A percentile compares a stretch with the other conserved stretches of the same genome.
Evolutionary conservation across 2,888 invertebrate genomes (phyloP).

Genomic region (Agrochola litura): DNA sequence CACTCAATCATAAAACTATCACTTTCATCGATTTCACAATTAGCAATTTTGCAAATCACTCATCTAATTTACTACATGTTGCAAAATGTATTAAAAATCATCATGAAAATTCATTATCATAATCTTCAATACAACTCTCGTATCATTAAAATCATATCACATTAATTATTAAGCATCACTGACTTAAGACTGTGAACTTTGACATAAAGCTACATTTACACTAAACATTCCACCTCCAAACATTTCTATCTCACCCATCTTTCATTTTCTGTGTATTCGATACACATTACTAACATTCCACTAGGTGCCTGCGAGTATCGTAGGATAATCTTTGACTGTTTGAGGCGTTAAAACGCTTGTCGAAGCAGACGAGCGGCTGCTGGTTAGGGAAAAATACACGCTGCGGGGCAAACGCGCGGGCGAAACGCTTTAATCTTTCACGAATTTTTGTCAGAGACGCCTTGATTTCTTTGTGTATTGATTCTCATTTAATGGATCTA

Average conservation of each 20-base stretch:
- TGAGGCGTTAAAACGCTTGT: conserved; percentile 63
- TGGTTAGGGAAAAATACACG: conserved; percentile 45
- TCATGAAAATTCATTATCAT: conserved; percentile 7
- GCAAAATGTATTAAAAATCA: conserved; percentile 4
- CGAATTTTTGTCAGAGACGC: not conserved
- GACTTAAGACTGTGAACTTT: conserved; percentile 56
- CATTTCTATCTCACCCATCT: conserved; percentile 50
- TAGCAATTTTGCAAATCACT: conserved; percentile 23
- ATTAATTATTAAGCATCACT: conserved; percentile 30
- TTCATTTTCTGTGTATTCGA: conserved; percentile 57
- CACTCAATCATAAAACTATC: conserved; percentile 9
- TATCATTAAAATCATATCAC: conserved; percentile 27
- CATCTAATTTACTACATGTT: conserved; percentile 2
- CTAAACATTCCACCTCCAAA: conserved; percentile 53
- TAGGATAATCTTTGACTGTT: conserved; percentile 61
- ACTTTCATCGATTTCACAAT: conserved; percentile 46
- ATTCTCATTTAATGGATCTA: conserved; percentile 6
- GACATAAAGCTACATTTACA: conserved; percentile 49
- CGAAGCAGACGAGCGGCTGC: conserved; percentile 48
- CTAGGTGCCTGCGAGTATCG: conserved; percentile 49
- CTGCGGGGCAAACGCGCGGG: conserved; percentile 44
- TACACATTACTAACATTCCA: conserved; percentile 59
- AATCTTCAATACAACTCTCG: not conserved
- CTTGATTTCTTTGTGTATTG: not conserved
- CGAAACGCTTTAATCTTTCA: conserved; percentile 22